Conservation (phyloP, 2,797 vertebrate species). For the Perdix hodgsoniae region DNA sequence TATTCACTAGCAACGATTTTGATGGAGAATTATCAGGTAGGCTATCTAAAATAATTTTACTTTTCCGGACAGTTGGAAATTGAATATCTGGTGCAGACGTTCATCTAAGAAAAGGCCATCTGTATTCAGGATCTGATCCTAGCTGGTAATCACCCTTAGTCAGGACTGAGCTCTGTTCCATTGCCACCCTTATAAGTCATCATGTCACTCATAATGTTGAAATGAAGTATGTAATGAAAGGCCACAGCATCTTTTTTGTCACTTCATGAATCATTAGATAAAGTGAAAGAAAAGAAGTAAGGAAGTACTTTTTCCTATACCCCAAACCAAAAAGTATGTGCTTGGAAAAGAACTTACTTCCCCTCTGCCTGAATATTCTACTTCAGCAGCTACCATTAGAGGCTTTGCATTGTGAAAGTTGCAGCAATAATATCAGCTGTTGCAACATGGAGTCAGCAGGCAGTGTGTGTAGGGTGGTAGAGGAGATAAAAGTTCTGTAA, state of each 20-base stretch:
- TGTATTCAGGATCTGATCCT: not conserved
- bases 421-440: not conserved
- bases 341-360: not conserved
- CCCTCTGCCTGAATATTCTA: not conserved
- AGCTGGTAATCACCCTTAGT: not conserved
- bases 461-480: not conserved
- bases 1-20: not conserved
- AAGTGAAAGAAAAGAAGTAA: not conserved
- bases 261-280: not conserved
- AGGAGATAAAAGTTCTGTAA: not conserved
- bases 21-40: not conserved
- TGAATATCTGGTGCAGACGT: not conserved
- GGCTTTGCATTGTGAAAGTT: not conserved
- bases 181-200: not conserved
- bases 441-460: not conserved
- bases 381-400: not conserved
- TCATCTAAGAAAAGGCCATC: not conserved
- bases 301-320: not conserved
- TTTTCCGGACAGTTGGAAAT: not conserved
- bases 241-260: not conserved
- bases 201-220: not conserved
- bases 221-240: not conserved
- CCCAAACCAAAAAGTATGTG: not conserved
- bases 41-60: not conserved
- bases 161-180: not conserved